A percentile compares a stretch with the other conserved stretches of the same genome.
Evolutionary conservation across 2,113 vertebrate genomes (phyloP).

Genomic region (Notothenia coriiceps): DNA sequence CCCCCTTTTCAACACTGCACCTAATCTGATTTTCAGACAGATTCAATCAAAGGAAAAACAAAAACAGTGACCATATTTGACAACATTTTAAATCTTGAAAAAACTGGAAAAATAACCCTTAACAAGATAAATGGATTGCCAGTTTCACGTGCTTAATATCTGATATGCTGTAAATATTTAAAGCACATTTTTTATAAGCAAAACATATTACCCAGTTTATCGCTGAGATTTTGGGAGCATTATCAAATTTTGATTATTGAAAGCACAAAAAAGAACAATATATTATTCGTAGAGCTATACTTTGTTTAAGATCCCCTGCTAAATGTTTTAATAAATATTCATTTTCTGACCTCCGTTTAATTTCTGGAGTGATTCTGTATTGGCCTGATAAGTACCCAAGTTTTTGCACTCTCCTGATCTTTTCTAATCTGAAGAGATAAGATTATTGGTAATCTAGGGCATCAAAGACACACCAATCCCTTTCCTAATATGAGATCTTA

Average conservation of each 20-base stretch:
- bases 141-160: slow-evolving; percentile 34
- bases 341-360: slow-evolving; percentile 20
- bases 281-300: slow-evolving; percentile 16
- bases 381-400: slow-evolving; percentile 63
- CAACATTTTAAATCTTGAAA: slow-evolving; percentile 1
- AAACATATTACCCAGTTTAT: slow-evolving; percentile 16
- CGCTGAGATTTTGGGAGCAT: neutral
- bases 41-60: slow-evolving; percentile 53
- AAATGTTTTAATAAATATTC: slow-evolving; percentile 12
- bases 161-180: slow-evolving; percentile 11
- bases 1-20: neutral
- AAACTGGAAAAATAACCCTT: slow-evolving; percentile 3
- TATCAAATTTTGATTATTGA: slow-evolving; percentile 27
- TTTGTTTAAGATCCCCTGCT: neutral
- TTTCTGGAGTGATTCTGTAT: slow-evolving; percentile 40
- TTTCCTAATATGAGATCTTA: slow-evolving; percentile 80
- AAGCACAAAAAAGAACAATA: neutral
- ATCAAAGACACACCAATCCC: slow-evolving; percentile 80
- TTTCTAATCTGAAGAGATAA: slow-evolving; percentile 71
- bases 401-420: slow-evolving; percentile 64
- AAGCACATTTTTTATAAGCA: slow-evolving; percentile 27
- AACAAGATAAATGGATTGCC: slow-evolving; percentile 25
- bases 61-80: slow-evolving; percentile 37
- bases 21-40: slow-evolving; percentile 49
- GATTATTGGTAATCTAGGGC: slow-evolving; percentile 76